A percentile compares a stretch with the other conserved stretches of the same genome.
These are phyloP conservation scores for Pseudococcus jackbeardsleyi DNA, from an alignment of 2,888 invertebrate species.

Conservation along the genomic window DNA sequence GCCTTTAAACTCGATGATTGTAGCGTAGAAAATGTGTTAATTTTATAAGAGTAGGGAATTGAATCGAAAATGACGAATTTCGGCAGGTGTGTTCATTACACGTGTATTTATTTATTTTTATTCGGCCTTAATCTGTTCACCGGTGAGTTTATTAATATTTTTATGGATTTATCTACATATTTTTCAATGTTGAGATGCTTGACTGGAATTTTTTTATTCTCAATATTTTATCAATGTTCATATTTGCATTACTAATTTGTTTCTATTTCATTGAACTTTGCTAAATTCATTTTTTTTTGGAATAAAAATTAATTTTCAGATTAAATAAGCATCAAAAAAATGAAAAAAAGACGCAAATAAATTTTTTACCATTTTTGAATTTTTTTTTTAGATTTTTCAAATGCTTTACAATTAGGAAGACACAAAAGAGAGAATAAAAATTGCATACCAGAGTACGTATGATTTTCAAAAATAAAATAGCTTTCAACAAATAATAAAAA, in stretches of 20 bases:
- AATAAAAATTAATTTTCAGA: too few species aligned
- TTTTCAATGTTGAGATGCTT: not conserved
- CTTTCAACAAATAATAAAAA: not conserved
- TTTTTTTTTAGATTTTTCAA: not conserved
- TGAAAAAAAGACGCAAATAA: not conserved
- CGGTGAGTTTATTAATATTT: not conserved
- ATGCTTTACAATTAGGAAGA: not conserved
- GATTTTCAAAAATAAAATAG: not conserved
- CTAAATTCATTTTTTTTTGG: too few species aligned
- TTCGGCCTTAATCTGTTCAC: not conserved
- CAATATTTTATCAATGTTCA: not conserved
- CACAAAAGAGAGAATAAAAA: not conserved
- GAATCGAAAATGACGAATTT: not conserved
- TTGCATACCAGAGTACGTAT: not conserved
- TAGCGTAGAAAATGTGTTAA: not conserved
- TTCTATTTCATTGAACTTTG: not conserved
- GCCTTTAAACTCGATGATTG: not conserved
- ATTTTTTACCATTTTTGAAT: not conserved
- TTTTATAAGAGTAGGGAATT: not conserved
- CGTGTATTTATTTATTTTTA: conserved; percentile 22
- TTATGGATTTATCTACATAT: not conserved
- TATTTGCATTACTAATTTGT: too few species aligned
- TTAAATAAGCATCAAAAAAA: too few species aligned
- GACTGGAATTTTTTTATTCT: not conserved
- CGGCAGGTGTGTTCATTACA: not conserved